phyloP scores from a whole-genome alignment of 2,113 vertebrate species.

The Gallinago jamesoni region DNA sequence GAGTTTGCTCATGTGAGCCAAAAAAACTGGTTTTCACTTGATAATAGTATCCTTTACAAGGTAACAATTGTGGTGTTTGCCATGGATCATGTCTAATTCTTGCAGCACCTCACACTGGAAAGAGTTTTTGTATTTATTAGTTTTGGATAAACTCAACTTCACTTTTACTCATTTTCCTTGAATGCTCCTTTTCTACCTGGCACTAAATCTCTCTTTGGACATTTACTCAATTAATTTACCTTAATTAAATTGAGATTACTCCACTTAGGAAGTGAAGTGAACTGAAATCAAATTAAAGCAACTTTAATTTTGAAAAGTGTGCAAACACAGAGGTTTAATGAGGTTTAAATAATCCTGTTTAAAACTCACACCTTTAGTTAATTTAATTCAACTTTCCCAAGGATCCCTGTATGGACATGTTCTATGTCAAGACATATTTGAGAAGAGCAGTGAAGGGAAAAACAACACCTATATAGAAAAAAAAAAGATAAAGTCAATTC shows the following conservation, averaged over 20 bases:
- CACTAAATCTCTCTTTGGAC: conserved; percentile 13
- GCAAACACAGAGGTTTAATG: conserved; percentile 50
- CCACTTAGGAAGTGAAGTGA: conserved; percentile 36
- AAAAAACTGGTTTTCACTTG: conserved; percentile 6
- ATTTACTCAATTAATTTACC: conserved; percentile 50
- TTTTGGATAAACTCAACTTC: neutral
- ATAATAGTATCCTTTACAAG: neutral
- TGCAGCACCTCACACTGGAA: neutral
- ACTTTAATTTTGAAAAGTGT: conserved; percentile 33
- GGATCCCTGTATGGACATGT: neutral
- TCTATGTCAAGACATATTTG: neutral
- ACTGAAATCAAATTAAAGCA: conserved; percentile 55
- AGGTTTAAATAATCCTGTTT: conserved; percentile 60
- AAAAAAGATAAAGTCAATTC: neutral
- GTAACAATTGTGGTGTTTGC: neutral
- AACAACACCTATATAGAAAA: neutral
- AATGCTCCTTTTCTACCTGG: neutral
- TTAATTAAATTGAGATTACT: conserved; percentile 59
- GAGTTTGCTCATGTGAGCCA: neutral
- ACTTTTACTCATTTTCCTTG: conserved; percentile 8
- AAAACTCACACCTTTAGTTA: conserved; percentile 49
- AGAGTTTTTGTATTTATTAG: neutral
- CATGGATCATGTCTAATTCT: neutral
- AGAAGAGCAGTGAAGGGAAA: neutral
- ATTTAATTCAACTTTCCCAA: conserved; percentile 29